A percentile compares a stretch with the other conserved stretches of the same genome.
phyloP scores from a whole-genome alignment of 2,888 invertebrate genomes.

The Drosophila colorata region DNA sequence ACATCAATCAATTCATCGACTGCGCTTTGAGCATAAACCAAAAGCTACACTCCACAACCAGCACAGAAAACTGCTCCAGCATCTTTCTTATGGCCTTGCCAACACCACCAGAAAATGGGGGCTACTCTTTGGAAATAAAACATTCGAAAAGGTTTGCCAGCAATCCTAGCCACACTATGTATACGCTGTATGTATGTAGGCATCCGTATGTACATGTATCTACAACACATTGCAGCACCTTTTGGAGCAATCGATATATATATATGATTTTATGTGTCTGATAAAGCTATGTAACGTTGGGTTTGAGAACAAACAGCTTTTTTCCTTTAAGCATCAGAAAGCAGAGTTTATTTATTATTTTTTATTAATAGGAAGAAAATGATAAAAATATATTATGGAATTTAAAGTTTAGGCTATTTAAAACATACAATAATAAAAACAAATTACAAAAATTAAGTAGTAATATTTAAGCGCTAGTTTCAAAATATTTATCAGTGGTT shows the following conservation, averaged over 20 bases:
- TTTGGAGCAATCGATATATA: constrained; percentile 30
- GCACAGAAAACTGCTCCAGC: constrained; percentile 7
- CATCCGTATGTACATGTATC: background rate
- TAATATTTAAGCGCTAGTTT: no score
- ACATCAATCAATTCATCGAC: constrained; percentile 80
- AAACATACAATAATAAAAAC: no score
- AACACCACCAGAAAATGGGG: constrained; percentile 27
- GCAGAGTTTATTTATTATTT: background rate
- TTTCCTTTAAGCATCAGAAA: background rate
- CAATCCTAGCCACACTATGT: constrained; percentile 4
- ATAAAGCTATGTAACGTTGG: constrained; percentile 6
- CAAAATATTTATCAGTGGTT: no score
- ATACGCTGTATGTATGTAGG: background rate
- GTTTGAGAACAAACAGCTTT: background rate
- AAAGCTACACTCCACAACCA: constrained; percentile 19
- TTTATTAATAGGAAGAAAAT: no score
- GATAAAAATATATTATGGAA: no score
- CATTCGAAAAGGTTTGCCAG: constrained; percentile 27
- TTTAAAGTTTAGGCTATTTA: no score
- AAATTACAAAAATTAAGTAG: no score
- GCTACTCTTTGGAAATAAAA: constrained; percentile 45
- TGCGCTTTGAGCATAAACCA: constrained; percentile 50
- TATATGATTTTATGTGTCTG: constrained; percentile 46
- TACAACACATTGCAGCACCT: constrained; percentile 26
- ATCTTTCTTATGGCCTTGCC: constrained; percentile 28